A percentile compares a stretch with the other conserved stretches of the same genome.
phyloP scores from a whole-genome alignment of 2,888 invertebrate species.

The Anthoptus insignis region DNA sequence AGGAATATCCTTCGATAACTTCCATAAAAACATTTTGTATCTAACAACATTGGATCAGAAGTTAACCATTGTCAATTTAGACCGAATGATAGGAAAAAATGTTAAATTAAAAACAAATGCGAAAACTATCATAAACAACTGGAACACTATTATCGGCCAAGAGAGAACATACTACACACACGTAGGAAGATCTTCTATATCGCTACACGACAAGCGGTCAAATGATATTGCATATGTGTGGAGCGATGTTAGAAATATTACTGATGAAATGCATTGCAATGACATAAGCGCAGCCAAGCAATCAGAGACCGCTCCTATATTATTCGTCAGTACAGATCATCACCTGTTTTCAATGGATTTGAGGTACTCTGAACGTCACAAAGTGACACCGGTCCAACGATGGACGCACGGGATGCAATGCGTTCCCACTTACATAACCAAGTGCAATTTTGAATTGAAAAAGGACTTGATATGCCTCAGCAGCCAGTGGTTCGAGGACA shows the following conservation, averaged over 20 bases:
- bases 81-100: slow-evolving; percentile 67
- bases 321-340: slow-evolving; percentile 74
- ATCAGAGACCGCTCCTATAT: slow-evolving; percentile 47
- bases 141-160: slow-evolving; percentile 71
- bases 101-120: slow-evolving; percentile 62
- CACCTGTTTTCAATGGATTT: slow-evolving; percentile 73
- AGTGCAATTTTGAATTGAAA: slow-evolving; percentile 66
- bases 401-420: slow-evolving; percentile 87
- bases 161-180: slow-evolving; percentile 69
- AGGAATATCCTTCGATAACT: slow-evolving; percentile 72
- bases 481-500: slow-evolving; percentile 80
- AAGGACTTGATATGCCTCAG: slow-evolving; percentile 71
- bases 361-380: slow-evolving; percentile 58
- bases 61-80: slow-evolving; percentile 72
- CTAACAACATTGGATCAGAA: slow-evolving; percentile 66
- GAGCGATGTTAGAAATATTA: slow-evolving; percentile 59
- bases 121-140: slow-evolving; percentile 65
- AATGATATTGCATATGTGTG: slow-evolving; percentile 61
- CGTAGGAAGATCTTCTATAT: slow-evolving; percentile 62
- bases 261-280: slow-evolving; percentile 67
- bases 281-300: slow-evolving; percentile 66
- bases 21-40: slow-evolving; percentile 74
- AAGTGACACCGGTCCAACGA: slow-evolving; percentile 71
- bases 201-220: slow-evolving; percentile 75
- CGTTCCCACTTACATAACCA: slow-evolving; percentile 75